Percentiles rank a stretch among this genome's conserved stretches.
Evolutionary conservation across 1,140 invertebrate genomes (phyloP).

Genomic region (Monomorium pharaonis): DNA sequence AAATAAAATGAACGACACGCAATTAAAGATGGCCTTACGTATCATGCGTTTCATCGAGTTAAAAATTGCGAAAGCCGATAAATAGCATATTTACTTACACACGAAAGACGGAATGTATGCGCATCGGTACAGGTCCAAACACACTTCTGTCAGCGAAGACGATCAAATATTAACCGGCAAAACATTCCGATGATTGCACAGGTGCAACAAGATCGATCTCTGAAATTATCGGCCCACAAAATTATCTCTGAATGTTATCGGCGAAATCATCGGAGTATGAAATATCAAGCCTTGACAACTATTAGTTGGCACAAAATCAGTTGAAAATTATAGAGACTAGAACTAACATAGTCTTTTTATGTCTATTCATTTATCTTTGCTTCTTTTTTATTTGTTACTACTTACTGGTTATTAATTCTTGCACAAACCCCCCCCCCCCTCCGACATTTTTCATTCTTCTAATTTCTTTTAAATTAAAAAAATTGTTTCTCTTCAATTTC

Average conservation of each 20-base stretch:
- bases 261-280: not conserved
- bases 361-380: too few species aligned
- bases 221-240: not conserved
- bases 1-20: not conserved
- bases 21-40: not conserved
- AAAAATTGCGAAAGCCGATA: slow-evolving; percentile 38
- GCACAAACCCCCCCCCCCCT: too few species aligned
- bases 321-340: not conserved
- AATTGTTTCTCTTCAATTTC: too few species aligned
- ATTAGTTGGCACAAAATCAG: not conserved
- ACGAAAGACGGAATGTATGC: not conserved
- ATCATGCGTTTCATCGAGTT: not conserved
- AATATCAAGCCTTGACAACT: not conserved
- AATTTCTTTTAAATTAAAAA: too few species aligned
- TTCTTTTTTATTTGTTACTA: too few species aligned
- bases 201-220: slow-evolving; percentile 45
- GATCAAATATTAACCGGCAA: slow-evolving; percentile 28
- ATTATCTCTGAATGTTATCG: slow-evolving; percentile 3
- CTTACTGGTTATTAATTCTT: too few species aligned
- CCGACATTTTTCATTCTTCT: too few species aligned
- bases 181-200: slow-evolving; percentile 47
- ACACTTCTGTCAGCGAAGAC: slow-evolving; percentile 41
- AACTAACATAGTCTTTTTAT: too few species aligned
- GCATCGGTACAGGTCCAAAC: not conserved
- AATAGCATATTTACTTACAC: slow-evolving; percentile 14